Base-by-base conservation (phyloP, 2,113 vertebrate species). In the Andinoacara biseriatus region DNA sequence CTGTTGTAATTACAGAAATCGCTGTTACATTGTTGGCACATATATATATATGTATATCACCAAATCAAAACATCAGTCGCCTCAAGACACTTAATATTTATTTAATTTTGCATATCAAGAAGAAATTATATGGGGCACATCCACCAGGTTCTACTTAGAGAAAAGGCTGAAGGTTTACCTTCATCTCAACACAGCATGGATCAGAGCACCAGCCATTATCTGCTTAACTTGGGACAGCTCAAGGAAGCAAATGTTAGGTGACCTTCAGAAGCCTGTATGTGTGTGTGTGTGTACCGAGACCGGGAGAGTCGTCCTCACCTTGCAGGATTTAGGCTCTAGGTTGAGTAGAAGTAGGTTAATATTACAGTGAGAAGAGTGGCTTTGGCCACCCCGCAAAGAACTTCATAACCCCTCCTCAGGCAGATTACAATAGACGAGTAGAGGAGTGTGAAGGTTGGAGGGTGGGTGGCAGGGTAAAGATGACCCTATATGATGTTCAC, bases 271-370 rank as follows among this genome's bases (percentile, higher is more conserved):
- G 54, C 58, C 2, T 61, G 65, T 58, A 40, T 78, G 49, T 22
- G 26, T 86, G 54, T 81, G 46, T 38, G 40, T 84, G 60, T 59
- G 10, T 65, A 60, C 62, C 17, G 84, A 76, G 84, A 84, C 78
- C 76, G 49, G 54, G 58, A 38, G 29, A 22, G 76, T 60, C 59
- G 0, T 8, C 62, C 33, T 92, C 91, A 84, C 91, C 87, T 89
- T 79, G 60, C n/a, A 67, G 79, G 86, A 83, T 90, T 94, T 93
- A 93, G 85, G 63, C 58, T 58, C 77, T 38, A 61, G 79, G n/a
- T 89, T 24, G n/a, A 65, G 89, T 79, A 88, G 91, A 89, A 93
- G 46, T 49, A 38, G 82, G 87, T 65, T 91, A 84, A 89, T 83
- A 79, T 90, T 83, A 83, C 76, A 76, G 74, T 82, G 58, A 87